Percentiles rank a stretch among this genome's conserved stretches.
phyloP scores from a whole-genome alignment of 2,888 invertebrate genomes.

The Tinea pellionella region DNA sequence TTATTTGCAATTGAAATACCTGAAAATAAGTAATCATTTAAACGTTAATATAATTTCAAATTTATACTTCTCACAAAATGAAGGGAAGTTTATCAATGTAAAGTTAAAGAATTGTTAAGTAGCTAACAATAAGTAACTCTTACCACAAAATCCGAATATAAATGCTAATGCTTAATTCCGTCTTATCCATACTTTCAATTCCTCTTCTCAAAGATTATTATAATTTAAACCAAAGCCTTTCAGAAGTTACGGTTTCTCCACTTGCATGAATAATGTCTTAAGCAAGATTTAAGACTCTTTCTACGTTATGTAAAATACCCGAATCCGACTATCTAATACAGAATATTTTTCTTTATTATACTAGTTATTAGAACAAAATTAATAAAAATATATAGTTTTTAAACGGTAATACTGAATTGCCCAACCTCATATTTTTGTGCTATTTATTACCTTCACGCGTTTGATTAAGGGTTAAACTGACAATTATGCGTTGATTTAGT shows the following conservation, averaged over 20 bases:
- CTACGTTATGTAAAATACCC: conserved; percentile 9
- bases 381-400: no score
- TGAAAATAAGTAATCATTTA: background rate
- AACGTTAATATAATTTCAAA: conserved; percentile 1
- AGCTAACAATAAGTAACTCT: conserved; percentile 34
- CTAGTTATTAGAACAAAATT: no score
- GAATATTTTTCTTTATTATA: background rate
- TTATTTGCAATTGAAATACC: no score
- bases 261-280: conserved; percentile 43
- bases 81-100: conserved; percentile 26
- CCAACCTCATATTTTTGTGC: no score
- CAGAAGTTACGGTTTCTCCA: conserved; percentile 41
- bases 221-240: conserved; percentile 58
- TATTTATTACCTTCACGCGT: no score
- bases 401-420: no score
- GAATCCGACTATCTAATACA: conserved; percentile 1
- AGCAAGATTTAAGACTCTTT: conserved; percentile 21
- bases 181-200: conserved; percentile 60
- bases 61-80: background rate
- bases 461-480: no score
- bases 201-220: conserved; percentile 58
- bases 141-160: conserved; percentile 56
- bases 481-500: no score
- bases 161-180: conserved; percentile 47
- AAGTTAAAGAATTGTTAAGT: conserved; percentile 21